Percentiles rank a stretch among this genome's conserved stretches.
These are phyloP conservation scores for Peribatodes rhomboidaria DNA, from an alignment of 2,888 invertebrate genomes.

Conservation along the genomic window DNA sequence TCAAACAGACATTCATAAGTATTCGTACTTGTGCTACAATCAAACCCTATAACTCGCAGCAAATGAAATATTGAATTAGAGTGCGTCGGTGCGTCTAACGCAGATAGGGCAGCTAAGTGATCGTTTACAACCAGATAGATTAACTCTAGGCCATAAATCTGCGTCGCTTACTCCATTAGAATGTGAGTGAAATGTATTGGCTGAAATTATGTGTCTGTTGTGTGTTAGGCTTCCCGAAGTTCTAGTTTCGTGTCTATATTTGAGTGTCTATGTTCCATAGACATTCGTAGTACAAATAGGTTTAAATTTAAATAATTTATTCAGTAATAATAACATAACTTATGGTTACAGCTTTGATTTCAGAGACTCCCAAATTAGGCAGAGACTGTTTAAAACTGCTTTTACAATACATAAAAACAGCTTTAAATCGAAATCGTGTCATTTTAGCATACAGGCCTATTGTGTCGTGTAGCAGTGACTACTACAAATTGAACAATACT, in stretches of 20 bases:
- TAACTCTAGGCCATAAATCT: conserved; percentile 31
- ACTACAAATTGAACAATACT: background rate
- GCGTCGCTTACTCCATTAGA: conserved; percentile 27
- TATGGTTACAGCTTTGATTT: too few species aligned
- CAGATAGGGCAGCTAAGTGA: conserved; percentile 45
- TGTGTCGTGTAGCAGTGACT: too few species aligned
- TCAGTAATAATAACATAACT: too few species aligned
- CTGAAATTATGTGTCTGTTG: conserved; percentile 11
- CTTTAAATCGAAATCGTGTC: too few species aligned
- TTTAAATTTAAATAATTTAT: too few species aligned
- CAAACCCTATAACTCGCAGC: conserved; percentile 21
- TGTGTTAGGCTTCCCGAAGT: background rate
- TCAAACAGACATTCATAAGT: background rate
- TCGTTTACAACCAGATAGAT: conserved; percentile 37
- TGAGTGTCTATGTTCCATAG: too few species aligned
- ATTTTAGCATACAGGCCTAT: too few species aligned
- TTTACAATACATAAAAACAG: too few species aligned
- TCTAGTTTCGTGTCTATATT: too few species aligned
- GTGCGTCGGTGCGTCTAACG: conserved; percentile 21
- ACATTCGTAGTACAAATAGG: too few species aligned
- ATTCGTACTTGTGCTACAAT: conserved; percentile 10
- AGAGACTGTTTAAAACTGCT: too few species aligned
- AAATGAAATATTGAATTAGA: conserved; percentile 35
- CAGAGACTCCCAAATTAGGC: too few species aligned
- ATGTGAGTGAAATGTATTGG: conserved; percentile 34